These are phyloP conservation scores for Tachystola acroxantha DNA, from an alignment of 2,888 invertebrate genomes.

Conservation along the genomic window DNA sequence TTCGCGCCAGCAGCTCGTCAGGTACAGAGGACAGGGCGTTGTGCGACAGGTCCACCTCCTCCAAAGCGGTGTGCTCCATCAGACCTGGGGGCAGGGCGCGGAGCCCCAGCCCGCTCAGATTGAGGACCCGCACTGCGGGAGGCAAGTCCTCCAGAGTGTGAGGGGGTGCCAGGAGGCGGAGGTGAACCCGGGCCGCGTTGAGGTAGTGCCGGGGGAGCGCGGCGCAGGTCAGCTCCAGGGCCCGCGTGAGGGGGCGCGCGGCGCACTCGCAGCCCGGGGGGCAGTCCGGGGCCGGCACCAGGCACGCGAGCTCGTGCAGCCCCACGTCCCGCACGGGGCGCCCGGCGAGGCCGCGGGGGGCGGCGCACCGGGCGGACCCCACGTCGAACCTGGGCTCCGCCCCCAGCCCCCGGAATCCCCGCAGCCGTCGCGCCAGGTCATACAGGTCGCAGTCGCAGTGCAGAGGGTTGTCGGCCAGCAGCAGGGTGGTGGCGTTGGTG, in stretches of 20 bases:
- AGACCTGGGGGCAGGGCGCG: conserved; percentile 6
- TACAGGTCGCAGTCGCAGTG: conserved; percentile 35
- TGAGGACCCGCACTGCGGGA: conserved; percentile 6
- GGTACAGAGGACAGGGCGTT: conserved; percentile 18
- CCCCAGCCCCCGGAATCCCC: conserved; percentile 5
- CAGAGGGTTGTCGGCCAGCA: conserved; percentile 34
- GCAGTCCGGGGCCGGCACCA: conserved; percentile 6
- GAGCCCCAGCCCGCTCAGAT: conserved; percentile 18
- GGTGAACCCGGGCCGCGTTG: not conserved
- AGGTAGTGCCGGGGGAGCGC: conserved; percentile 1
- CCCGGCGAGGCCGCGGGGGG: conserved; percentile 7
- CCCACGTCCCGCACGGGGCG: conserved; percentile 3
- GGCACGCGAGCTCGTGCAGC: conserved; percentile 6
- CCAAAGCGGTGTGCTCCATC: not conserved
- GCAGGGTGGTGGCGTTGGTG: conserved; percentile 11
- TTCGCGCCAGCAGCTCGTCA: conserved; percentile 6
- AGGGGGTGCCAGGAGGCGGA: conserved; percentile 5
- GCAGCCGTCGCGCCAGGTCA: conserved; percentile 16
- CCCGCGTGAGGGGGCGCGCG: conserved; percentile 4
- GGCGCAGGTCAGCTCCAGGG: conserved; percentile 10
- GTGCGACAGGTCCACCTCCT: conserved; percentile 17
- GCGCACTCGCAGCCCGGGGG: conserved; percentile 11
- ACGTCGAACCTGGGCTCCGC: conserved; percentile 4
- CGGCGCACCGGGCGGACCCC: conserved; percentile 9
- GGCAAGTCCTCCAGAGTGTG: conserved; percentile 4